Conservation (phyloP, 2,888 invertebrate species). For the Sphaerophoria rueppellii region DNA sequence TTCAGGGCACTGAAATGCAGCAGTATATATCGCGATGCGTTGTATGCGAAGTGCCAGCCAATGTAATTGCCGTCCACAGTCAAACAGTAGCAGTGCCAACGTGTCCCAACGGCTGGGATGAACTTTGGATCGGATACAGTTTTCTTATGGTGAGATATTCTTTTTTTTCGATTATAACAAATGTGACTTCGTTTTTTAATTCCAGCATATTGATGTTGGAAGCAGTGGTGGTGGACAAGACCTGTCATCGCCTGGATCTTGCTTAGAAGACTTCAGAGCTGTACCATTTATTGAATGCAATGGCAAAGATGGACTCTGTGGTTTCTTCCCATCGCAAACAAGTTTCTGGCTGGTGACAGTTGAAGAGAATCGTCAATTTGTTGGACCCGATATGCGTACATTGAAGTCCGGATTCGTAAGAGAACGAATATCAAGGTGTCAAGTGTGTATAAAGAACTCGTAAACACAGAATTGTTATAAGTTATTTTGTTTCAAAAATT, state of each 20-base stretch:
- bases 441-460: conserved; percentile 92
- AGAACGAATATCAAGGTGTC: conserved; percentile 92
- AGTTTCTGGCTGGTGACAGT: conserved; percentile 99
- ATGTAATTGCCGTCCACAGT: conserved; percentile 97
- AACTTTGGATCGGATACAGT: conserved; percentile 98
- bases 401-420: conserved; percentile 94
- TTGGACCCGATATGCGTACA: conserved; percentile 92
- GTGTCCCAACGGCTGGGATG: conserved; percentile 95
- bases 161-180: too few relatives aligned
- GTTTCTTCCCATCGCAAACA: conserved; percentile 96
- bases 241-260: conserved; percentile 97
- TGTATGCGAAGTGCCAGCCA: conserved; percentile 97
- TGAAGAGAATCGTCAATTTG: conserved; percentile 92
- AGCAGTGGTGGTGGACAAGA: conserved; percentile 98
- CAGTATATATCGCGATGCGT: conserved; percentile 96
- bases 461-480: conserved; percentile 51
- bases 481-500: too few relatives aligned
- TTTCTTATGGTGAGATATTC: conserved; percentile 93
- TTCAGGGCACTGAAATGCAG: conserved; percentile 90
- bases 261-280: conserved; percentile 97
- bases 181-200: conserved; percentile 75
- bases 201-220: conserved; percentile 97
- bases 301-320: conserved; percentile 96
- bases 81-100: conserved; percentile 92
- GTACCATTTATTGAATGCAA: conserved; percentile 99